Evolutionary conservation across 2,113 vertebrate genomes (phyloP).

Genomic region (Perca fluviatilis): DNA sequence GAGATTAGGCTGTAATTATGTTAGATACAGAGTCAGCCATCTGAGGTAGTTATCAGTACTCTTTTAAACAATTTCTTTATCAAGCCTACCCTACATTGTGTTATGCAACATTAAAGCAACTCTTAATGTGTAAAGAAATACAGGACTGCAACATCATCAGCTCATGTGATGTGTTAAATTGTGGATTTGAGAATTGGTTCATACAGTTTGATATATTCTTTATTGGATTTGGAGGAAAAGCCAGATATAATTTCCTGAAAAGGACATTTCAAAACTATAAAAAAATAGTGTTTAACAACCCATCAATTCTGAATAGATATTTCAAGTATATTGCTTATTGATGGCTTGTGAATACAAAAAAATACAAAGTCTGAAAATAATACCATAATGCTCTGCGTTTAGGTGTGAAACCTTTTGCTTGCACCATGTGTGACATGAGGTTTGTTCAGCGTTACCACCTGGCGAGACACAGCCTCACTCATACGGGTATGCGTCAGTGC

Average conservation of each 20-base stretch:
- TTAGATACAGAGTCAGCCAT: constrained; percentile 27
- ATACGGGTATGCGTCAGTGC: constrained; percentile 83
- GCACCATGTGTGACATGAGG: constrained; percentile 87
- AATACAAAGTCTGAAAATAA: constrained; percentile 67
- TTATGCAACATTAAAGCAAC: constrained; percentile 10
- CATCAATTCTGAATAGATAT: constrained; percentile 70
- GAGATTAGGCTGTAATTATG: constrained; percentile 56
- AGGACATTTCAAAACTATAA: neutral
- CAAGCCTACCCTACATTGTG: constrained; percentile 11
- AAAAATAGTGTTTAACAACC: constrained; percentile 75
- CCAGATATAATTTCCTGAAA: neutral
- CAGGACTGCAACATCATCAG: constrained; percentile 74
- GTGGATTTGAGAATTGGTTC: constrained; percentile 72
- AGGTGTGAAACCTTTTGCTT: constrained; percentile 87
- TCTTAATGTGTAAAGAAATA: constrained; percentile 14
- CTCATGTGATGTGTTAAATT: constrained; percentile 79
- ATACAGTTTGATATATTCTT: constrained; percentile 32
- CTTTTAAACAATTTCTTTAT: constrained; percentile 5
- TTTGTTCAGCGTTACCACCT: constrained; percentile 87
- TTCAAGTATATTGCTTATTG: constrained; percentile 54
- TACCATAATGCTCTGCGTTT: constrained; percentile 80
- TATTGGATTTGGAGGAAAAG: constrained; percentile 44
- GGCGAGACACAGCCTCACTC: constrained; percentile 87
- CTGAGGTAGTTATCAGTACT: neutral
- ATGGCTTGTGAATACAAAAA: constrained; percentile 75